These are phyloP conservation scores for Phengaris arion DNA, from an alignment of 2,888 invertebrate species.

Conservation along the genomic window DNA sequence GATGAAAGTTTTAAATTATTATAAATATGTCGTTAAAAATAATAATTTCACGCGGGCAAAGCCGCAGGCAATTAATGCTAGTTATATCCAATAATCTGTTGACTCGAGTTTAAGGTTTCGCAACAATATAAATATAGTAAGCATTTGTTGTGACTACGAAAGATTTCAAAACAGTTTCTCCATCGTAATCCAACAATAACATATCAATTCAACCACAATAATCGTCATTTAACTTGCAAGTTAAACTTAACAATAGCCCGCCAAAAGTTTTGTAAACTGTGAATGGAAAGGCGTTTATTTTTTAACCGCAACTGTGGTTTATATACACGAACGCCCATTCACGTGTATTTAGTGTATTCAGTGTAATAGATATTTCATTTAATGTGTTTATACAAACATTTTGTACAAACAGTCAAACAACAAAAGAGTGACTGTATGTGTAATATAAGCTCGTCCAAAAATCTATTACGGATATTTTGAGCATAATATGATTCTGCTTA, in stretches of 20 bases:
- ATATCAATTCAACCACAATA: constrained; percentile 1
- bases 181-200: neutral
- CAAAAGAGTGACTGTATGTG: neutral
- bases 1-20: too few species aligned
- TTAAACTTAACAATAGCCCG: constrained; percentile 12
- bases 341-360: neutral
- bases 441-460: too few species aligned
- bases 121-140: neutral
- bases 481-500: too few species aligned
- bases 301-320: constrained; percentile 12
- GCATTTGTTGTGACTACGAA: neutral
- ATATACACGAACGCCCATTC: neutral
- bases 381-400: neutral
- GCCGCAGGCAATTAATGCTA: too few species aligned
- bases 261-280: constrained; percentile 7
- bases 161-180: neutral
- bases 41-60: too few species aligned
- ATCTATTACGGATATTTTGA: too few species aligned
- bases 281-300: constrained; percentile 9
- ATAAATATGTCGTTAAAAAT: too few species aligned
- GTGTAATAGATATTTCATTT: neutral
- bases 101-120: neutral
- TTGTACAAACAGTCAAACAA: neutral
- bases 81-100: too few species aligned
- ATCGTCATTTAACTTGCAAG: neutral